Evolutionary conservation across 2,888 invertebrate species (phyloP), one percentile per base, ranked within the genome.

Genomic region (Heliconius hortense): DNA sequence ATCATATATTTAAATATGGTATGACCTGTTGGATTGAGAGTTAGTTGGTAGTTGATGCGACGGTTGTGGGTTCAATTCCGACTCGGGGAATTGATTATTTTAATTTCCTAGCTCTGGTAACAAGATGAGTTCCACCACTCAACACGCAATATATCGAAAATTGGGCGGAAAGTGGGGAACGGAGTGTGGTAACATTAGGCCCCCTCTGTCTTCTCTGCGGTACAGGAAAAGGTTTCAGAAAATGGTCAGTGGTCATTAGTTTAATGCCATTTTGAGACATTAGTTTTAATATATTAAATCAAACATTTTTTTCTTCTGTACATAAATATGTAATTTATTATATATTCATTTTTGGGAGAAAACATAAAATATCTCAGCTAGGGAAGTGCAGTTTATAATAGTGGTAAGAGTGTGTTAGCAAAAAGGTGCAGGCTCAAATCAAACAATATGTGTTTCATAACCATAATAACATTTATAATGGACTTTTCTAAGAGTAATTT

Each of bases 251-350:
- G 35, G 26, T 66, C 66, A 66, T 24, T 7, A 24, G 15, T 66
- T 66, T 39, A 24, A 66, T 39, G 39, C 24, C 66, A 39, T 66
- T 7, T 66, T 39, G 39, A 66, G 13, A 66, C 66, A 35, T 26
- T 66, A 26, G 24, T 39, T 24, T 66, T 43, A 43, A 66, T 43
- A 18, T 39, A 24, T 64, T 64, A 31, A 24, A 35, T 39, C 1
- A 64, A 1, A 24, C 13, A 13, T 35, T 24, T 31, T 26, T 31
- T 39, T 39, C 39, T 24, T 39, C 13, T 15, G 26, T 43, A 24
- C 7, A 26, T 43, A 35, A 2, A 66, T 43, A 35, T 66, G n/a
- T n/a, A 5, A 21, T 63, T 24, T 66, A 39, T 24, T 43, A 13
- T 43, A 64, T 62, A 28, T 64, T 35, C 11, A n/a, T 64, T 64